Evolutionary conservation across 2,888 invertebrate genomes (phyloP).

Genomic region (Fissipunctia ypsillon): DNA sequence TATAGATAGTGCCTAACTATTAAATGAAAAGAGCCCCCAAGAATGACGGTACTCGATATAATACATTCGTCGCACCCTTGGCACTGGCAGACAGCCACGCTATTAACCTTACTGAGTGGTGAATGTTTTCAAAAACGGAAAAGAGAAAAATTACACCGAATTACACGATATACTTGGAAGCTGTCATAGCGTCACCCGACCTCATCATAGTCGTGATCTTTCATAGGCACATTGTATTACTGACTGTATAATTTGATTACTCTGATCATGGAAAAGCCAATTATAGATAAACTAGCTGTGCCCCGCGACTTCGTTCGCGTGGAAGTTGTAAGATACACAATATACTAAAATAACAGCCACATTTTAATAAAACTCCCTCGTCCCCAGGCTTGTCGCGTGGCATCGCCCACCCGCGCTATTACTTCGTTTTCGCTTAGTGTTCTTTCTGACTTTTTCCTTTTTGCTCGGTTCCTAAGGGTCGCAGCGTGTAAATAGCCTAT

Average conservation of each 20-base stretch:
- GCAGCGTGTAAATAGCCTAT: no score
- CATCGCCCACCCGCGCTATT: no score
- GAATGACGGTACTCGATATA: background rate
- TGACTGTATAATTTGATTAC: background rate
- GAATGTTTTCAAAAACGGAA: background rate
- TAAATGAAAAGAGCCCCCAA: background rate
- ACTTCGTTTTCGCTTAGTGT: no score
- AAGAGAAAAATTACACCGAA: background rate
- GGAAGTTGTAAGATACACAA: no score
- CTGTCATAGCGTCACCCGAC: background rate
- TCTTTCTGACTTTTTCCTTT: no score
- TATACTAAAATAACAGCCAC: no score
- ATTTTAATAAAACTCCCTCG: no score
- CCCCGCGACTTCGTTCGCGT: no score
- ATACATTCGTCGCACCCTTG: background rate
- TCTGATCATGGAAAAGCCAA: conserved; percentile 1
- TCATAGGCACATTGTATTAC: background rate
- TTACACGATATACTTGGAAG: background rate
- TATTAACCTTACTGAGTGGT: background rate
- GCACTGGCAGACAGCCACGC: background rate
- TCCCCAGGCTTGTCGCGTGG: no score
- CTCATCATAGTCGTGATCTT: background rate
- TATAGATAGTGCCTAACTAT: background rate
- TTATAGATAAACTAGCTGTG: no score
- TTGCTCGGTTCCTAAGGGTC: no score